Evolutionary conservation across 1,140 invertebrate species (phyloP).

Genomic region (Tetragonula clypearis): DNA sequence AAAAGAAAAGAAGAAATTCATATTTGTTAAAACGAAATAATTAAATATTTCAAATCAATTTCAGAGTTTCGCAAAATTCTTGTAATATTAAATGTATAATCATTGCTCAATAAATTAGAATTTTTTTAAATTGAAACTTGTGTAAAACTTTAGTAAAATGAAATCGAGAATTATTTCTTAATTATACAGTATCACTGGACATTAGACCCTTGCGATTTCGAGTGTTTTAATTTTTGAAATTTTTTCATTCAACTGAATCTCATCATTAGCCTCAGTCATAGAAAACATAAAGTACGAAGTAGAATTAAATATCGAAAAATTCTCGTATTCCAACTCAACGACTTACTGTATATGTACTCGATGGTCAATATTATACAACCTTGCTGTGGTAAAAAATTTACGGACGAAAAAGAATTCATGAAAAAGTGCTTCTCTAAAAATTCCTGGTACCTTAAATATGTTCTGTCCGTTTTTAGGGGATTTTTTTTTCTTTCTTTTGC

Average conservation of each 20-base stretch:
- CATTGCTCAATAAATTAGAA: not conserved
- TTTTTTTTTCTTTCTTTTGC: not conserved
- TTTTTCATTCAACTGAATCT: too few species aligned
- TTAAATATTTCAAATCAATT: not conserved
- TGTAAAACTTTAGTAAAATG: not conserved
- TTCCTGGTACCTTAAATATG: not conserved
- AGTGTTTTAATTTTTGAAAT: too few species aligned
- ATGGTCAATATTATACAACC: too few species aligned
- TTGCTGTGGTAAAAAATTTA: not conserved
- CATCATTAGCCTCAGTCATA: too few species aligned
- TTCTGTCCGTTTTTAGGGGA: not conserved
- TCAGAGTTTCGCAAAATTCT: not conserved
- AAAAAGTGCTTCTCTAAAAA: not conserved
- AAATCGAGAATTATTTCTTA: not conserved
- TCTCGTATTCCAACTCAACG: too few species aligned
- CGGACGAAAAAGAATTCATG: not conserved
- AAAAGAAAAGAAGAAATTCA: not conserved
- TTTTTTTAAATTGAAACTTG: not conserved
- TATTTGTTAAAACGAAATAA: not conserved
- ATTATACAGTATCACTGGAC: too few species aligned
- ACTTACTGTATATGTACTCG: too few species aligned
- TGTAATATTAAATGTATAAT: not conserved
- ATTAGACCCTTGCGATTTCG: too few species aligned
- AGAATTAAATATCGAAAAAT: too few species aligned
- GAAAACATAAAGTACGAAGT: too few species aligned